Evolutionary conservation across 2,888 invertebrate species (phyloP).

Genomic region (Conistra vaccinii): DNA sequence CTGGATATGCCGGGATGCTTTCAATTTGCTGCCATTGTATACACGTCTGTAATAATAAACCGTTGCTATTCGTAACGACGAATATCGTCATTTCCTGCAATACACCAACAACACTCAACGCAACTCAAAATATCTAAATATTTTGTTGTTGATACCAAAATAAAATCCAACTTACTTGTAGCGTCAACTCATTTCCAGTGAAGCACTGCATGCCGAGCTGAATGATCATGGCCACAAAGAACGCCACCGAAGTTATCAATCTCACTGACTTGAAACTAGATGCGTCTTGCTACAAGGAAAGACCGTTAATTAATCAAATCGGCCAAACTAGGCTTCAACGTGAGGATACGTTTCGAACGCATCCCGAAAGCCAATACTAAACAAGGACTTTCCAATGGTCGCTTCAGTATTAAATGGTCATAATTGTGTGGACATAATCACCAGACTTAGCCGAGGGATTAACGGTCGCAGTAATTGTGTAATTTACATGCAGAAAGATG

Average conservation of each 20-base stretch:
- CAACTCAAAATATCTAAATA: background rate
- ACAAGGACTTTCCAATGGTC: background rate
- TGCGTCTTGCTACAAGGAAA: conserved; percentile 83
- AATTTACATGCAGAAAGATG: background rate
- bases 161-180: conserved; percentile 75
- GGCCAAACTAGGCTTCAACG: background rate
- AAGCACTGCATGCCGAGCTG: conserved; percentile 87
- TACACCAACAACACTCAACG: background rate
- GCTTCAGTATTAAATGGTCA: background rate
- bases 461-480: background rate
- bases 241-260: conserved; percentile 84
- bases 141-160: too few species aligned
- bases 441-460: background rate
- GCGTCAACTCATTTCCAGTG: conserved; percentile 85
- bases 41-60: background rate
- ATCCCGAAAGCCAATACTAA: background rate
- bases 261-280: conserved; percentile 85
- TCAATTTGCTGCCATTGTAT: too few species aligned
- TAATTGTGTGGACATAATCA: background rate
- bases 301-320: background rate
- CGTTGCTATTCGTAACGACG: too few species aligned
- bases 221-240: conserved; percentile 86
- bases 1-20: too few species aligned
- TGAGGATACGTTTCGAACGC: background rate
- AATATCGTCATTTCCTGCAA: background rate